A percentile compares a stretch with the other conserved stretches of the same genome.
Evolutionary conservation across 1,140 invertebrate genomes (phyloP).

Genomic region (Yoshiicerus persimilis): DNA sequence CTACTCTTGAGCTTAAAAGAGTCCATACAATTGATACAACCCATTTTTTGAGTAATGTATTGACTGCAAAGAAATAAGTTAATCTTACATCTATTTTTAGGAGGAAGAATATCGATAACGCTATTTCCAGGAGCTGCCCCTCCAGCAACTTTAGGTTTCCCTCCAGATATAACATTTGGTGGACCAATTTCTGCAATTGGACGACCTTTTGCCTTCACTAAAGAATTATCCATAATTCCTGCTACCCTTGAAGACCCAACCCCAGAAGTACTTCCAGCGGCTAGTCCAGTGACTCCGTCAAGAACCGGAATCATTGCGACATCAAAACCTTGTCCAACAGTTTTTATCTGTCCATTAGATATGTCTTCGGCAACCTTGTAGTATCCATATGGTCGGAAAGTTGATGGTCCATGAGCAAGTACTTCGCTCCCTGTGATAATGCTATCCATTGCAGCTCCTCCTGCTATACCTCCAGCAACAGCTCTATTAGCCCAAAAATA

Average conservation of each 20-base stretch:
- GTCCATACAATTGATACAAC: not conserved
- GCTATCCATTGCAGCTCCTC: conserved; percentile 43
- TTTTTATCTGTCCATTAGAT: not conserved
- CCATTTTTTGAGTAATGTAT: too few relatives aligned
- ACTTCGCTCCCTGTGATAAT: conserved; percentile 46
- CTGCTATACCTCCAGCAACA: conserved; percentile 43
- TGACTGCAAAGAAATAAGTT: too few relatives aligned
- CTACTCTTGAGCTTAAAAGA: too few relatives aligned
- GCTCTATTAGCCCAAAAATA: not conserved
- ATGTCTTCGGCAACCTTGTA: not conserved
- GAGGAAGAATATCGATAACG: not conserved
- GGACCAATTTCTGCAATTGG: too few relatives aligned
- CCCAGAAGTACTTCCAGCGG: conserved; percentile 27
- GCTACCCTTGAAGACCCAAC: conserved; percentile 4
- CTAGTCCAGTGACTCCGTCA: conserved; percentile 39
- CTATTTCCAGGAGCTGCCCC: not conserved
- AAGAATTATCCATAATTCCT: not conserved
- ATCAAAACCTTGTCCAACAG: conserved; percentile 35
- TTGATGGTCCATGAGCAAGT: conserved; percentile 28
- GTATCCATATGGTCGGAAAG: conserved; percentile 38
- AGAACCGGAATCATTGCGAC: conserved; percentile 42
- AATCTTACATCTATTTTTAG: not conserved
- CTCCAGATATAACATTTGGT: not conserved
- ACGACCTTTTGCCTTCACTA: not conserved
- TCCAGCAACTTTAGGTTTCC: not conserved